Evolutionary conservation across 2,113 vertebrate species (phyloP).

Genomic region (Speoplatyrhinus poulsoni): DNA sequence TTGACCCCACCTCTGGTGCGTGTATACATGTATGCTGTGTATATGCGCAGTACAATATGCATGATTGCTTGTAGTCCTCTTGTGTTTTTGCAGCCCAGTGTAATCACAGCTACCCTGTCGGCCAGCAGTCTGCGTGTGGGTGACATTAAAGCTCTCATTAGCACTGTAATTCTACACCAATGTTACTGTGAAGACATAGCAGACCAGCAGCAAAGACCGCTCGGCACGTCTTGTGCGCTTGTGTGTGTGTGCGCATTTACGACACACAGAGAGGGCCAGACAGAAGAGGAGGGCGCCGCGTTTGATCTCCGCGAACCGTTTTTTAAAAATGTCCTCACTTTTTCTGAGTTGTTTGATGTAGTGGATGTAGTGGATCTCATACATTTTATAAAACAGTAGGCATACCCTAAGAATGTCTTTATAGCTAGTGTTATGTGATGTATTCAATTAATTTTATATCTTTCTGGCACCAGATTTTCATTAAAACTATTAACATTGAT

Average conservation of each 20-base stretch:
- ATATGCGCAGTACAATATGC: neutral
- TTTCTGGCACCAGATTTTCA: slow-evolving; percentile 17
- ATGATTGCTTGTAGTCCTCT: slow-evolving; percentile 3
- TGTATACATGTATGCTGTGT: neutral
- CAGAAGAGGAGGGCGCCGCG: slow-evolving; percentile 2
- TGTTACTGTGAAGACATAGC: slow-evolving; percentile 68
- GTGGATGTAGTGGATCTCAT: slow-evolving; percentile 23
- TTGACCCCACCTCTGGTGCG: too few species aligned
- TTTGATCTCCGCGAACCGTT: neutral
- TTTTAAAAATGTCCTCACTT: slow-evolving; percentile 5
- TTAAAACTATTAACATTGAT: slow-evolving; percentile 41
- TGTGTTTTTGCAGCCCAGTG: slow-evolving; percentile 51
- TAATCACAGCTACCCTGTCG: slow-evolving; percentile 68
- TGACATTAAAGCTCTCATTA: slow-evolving; percentile 77
- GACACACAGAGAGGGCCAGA: slow-evolving; percentile 22
- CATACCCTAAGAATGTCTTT: slow-evolving; percentile 20
- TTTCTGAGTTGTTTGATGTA: slow-evolving; percentile 23
- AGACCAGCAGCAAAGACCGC: slow-evolving; percentile 48
- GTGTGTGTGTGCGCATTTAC: neutral
- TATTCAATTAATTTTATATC: neutral
- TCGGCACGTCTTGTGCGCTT: slow-evolving; percentile 15
- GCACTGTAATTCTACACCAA: slow-evolving; percentile 70
- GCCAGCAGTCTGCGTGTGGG: slow-evolving; percentile 66
- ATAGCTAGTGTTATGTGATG: slow-evolving; percentile 19
- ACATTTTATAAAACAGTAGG: slow-evolving; percentile 31